Percentiles rank a stretch among this genome's conserved stretches.
Conservation (phyloP, 2,888 invertebrate species). For the Lasius platythorax region DNA sequence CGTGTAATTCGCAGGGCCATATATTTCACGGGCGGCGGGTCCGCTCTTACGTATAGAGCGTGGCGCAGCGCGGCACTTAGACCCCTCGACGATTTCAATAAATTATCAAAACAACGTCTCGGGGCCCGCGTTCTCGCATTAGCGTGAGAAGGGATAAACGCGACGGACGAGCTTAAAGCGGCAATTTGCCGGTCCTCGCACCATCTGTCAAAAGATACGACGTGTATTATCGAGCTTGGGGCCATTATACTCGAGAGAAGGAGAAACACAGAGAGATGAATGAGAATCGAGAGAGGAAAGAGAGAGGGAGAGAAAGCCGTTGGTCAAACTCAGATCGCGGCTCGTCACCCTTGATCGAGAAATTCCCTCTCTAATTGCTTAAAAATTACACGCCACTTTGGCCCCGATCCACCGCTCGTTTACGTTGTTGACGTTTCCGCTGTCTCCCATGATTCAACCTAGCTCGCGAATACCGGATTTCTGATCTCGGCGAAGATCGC, state of each 20-base stretch:
- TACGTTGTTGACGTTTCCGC: constrained; percentile 18
- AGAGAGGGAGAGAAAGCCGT: constrained; percentile 51
- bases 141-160: constrained; percentile 68
- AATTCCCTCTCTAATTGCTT: constrained; percentile 80
- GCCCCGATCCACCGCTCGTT: constrained; percentile 54
- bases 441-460: constrained; percentile 18
- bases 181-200: constrained; percentile 81
- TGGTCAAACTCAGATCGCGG: constrained; percentile 65
- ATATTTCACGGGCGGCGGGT: constrained; percentile 74
- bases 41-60: constrained; percentile 58
- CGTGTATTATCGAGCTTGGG: constrained; percentile 64
- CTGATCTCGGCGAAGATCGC: constrained; percentile 29
- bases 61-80: constrained; percentile 60
- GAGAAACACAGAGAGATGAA: constrained; percentile 37
- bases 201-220: constrained; percentile 82
- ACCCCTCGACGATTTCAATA: constrained; percentile 79
- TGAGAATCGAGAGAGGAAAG: constrained; percentile 56
- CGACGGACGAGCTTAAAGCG: constrained; percentile 75
- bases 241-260: constrained; percentile 60
- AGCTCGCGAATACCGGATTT: constrained; percentile 20
- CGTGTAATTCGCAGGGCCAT: constrained; percentile 77
- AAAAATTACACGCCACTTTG: constrained; percentile 81
- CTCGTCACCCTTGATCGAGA: constrained; percentile 73
- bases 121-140: constrained; percentile 69
- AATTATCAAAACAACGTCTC: constrained; percentile 79